A percentile compares a stretch with the other conserved stretches of the same genome.
Conservation (phyloP, 2,113 vertebrate genomes). For the Pelecanus crispus region DNA sequence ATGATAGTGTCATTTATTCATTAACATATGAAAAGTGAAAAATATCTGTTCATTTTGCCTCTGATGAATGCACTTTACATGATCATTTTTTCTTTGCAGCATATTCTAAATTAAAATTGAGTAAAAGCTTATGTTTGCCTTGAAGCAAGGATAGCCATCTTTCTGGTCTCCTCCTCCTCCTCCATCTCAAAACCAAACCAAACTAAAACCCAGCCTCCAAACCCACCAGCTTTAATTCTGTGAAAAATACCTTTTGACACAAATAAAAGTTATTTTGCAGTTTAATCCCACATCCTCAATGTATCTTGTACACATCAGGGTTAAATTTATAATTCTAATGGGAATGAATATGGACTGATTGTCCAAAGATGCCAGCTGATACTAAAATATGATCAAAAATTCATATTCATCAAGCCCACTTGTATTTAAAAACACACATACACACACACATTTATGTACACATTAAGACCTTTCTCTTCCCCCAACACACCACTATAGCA, state of each 20-base stretch:
- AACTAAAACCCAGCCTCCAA: not conserved
- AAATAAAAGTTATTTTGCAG: not conserved
- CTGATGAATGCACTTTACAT: not conserved
- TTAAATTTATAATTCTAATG: not conserved
- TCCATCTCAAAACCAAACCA: not conserved
- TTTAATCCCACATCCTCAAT: not conserved
- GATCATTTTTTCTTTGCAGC: not conserved
- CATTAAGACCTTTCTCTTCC: not conserved
- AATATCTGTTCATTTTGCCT: not conserved
- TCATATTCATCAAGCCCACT: not conserved
- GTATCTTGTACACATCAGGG: not conserved
- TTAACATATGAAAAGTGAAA: not conserved
- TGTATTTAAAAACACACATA: not conserved
- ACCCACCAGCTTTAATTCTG: too few relatives aligned
- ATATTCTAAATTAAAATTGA: not conserved
- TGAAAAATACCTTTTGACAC: not conserved
- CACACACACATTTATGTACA: not conserved
- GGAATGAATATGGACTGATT: not conserved
- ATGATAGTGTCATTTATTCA: not conserved
- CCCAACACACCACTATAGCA: not conserved
- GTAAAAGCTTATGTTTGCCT: not conserved
- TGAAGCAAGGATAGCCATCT: not conserved
- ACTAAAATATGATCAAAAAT: not conserved
- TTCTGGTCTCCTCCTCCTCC: not conserved
- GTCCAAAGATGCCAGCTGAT: not conserved